Conservation (phyloP, 2,888 invertebrate species). For the Caenorhabditis sp. region DNA sequence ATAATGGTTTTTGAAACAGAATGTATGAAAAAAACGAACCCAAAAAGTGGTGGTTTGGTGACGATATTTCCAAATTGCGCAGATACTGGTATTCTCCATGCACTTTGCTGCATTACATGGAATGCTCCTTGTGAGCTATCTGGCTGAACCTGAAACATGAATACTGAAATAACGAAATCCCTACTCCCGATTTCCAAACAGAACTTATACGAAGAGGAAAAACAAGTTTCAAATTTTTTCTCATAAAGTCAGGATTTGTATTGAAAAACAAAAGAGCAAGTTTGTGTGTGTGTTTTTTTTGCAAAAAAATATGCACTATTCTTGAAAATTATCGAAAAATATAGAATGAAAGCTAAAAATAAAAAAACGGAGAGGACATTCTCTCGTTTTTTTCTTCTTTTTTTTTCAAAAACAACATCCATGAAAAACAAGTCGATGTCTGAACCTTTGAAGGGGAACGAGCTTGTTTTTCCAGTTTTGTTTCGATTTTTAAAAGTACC, state of each 20-base stretch:
- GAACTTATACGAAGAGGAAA: too few relatives aligned
- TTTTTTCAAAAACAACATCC: constrained; percentile 28
- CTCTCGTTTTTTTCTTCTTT: background rate
- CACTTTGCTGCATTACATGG: constrained; percentile 10
- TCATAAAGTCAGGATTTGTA: background rate
- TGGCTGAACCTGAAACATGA: constrained; percentile 28
- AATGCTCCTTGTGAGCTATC: constrained; percentile 26
- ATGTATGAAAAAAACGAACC: constrained; percentile 10
- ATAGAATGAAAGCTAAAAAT: background rate
- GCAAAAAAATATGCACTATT: background rate
- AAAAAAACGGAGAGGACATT: background rate
- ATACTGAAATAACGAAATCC: too few relatives aligned
- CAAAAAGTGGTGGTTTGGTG: constrained; percentile 18
- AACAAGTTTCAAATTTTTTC: background rate
- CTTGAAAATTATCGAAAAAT: background rate
- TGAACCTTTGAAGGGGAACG: constrained; percentile 27
- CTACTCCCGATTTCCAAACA: too few relatives aligned
- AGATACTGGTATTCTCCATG: constrained; percentile 30
- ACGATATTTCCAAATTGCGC: constrained; percentile 23
- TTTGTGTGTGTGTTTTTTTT: too few relatives aligned
- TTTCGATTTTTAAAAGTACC: constrained; percentile 18
- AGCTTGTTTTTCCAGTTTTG: background rate
- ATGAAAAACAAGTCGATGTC: constrained; percentile 18
- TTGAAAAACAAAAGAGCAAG: background rate
- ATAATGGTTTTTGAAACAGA: background rate